These are phyloP conservation scores for Plebejus anna DNA, from an alignment of 2,888 invertebrate genomes.

Conservation along the genomic window DNA sequence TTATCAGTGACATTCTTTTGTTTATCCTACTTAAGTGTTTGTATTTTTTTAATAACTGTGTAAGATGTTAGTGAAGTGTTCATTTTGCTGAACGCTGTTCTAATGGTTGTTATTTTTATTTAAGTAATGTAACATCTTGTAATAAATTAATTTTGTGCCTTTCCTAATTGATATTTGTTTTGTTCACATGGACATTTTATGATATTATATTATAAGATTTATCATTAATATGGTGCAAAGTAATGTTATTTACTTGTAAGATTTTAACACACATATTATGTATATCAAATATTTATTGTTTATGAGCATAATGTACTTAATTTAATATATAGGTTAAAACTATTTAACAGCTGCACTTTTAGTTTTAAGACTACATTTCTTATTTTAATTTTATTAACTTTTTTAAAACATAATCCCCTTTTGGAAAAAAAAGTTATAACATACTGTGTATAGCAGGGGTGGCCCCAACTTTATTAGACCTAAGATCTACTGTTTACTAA, in stretches of 20 bases:
- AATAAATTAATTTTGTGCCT: constrained; percentile 1
- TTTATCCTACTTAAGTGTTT: too few species aligned
- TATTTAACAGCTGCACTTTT: not conserved
- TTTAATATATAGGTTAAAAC: not conserved
- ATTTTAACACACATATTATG: not conserved
- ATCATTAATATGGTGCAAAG: constrained; percentile 1
- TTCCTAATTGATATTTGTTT: not conserved
- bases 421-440: not conserved
- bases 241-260: not conserved
- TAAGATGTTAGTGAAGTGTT: not conserved
- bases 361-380: not conserved
- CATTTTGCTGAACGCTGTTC: not conserved
- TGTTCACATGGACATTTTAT: not conserved
- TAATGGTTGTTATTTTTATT: not conserved
- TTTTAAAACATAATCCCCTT: not conserved
- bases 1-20: too few species aligned
- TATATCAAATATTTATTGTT: not conserved
- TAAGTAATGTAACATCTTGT: not conserved
- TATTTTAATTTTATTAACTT: not conserved
- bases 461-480: too few species aligned
- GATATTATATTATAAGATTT: not conserved
- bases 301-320: not conserved
- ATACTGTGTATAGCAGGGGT: not conserved
- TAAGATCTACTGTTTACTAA: too few species aligned
- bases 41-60: not conserved